phyloP scores from a whole-genome alignment of 1,140 invertebrate species.

The Magallana gigas region DNA sequence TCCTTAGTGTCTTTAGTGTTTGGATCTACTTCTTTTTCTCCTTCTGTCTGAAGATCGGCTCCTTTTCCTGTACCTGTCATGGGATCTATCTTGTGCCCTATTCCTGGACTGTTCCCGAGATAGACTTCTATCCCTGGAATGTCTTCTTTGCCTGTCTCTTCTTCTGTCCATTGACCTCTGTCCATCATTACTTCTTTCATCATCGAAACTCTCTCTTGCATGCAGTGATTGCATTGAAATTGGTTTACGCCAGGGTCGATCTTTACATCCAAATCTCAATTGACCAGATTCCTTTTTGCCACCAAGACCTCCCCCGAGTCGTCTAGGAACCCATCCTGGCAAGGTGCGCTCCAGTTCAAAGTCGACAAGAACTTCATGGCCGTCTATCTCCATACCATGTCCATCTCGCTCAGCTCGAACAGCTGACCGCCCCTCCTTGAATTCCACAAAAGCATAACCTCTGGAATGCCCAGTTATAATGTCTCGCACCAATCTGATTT shows the following conservation, averaged over 20 bases:
- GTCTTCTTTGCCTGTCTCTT: constrained; percentile 42
- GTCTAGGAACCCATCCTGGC: constrained; percentile 90
- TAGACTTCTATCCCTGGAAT: constrained; percentile 38
- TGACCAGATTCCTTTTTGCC: constrained; percentile 93
- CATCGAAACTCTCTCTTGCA: not conserved
- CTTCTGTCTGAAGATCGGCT: constrained; percentile 23
- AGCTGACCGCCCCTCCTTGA: constrained; percentile 83
- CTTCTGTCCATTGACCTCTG: constrained; percentile 37
- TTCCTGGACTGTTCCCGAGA: constrained; percentile 36
- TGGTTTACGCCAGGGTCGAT: constrained; percentile 84
- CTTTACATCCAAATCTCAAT: constrained; percentile 89
- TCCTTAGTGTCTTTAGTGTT: not conserved
- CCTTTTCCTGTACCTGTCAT: constrained; percentile 10
- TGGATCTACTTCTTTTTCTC: constrained; percentile 27
- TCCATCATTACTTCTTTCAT: constrained; percentile 26
- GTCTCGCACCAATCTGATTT: constrained; percentile 87
- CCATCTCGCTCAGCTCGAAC: constrained; percentile 83
- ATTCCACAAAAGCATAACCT: constrained; percentile 93
- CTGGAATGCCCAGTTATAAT: constrained; percentile 90
- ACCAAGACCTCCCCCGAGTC: constrained; percentile 92
- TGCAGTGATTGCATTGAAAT: constrained; percentile 52
- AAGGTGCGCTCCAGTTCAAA: constrained; percentile 82
- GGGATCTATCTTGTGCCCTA: constrained; percentile 37
- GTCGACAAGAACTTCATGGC: constrained; percentile 81
- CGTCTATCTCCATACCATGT: constrained; percentile 86